Evolutionary conservation across 1,140 invertebrate species (phyloP).

Genomic region (Ruditapes philippinarum): DNA sequence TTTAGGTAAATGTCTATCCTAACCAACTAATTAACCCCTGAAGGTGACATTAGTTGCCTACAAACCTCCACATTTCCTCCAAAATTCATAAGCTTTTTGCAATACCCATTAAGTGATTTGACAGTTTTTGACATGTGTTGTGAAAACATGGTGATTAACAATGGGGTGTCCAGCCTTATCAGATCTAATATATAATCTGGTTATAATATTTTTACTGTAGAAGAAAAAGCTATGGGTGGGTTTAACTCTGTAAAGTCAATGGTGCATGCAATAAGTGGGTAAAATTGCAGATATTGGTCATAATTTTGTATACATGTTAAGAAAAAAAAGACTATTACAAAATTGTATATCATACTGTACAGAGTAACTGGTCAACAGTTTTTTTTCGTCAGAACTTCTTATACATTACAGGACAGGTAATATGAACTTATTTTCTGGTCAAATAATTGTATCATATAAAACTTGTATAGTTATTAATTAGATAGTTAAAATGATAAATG

Average conservation of each 20-base stretch:
- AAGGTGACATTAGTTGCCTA: neutral
- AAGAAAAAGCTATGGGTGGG: neutral
- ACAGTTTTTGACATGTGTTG: constrained; percentile 36
- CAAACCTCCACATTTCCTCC: constrained; percentile 16
- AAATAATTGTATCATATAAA: too few species aligned
- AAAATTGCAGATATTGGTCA: neutral
- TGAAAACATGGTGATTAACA: neutral
- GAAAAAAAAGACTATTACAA: too few species aligned
- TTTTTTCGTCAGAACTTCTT: too few species aligned
- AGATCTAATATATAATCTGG: neutral
- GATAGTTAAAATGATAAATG: too few species aligned
- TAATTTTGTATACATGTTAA: neutral
- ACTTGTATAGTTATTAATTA: too few species aligned
- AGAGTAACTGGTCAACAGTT: too few species aligned
- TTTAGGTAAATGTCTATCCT: neutral
- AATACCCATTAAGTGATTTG: neutral
- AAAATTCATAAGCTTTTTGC: neutral
- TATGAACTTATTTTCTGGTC: too few species aligned
- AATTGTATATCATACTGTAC: too few species aligned
- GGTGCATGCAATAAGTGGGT: neutral
- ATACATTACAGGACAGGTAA: too few species aligned
- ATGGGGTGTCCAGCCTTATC: neutral
- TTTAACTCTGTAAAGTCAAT: neutral
- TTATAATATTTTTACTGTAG: neutral
- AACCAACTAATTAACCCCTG: neutral